These are phyloP conservation scores for Trachurus trachurus DNA, from an alignment of 2,797 vertebrate species.

Conservation along the genomic window DNA sequence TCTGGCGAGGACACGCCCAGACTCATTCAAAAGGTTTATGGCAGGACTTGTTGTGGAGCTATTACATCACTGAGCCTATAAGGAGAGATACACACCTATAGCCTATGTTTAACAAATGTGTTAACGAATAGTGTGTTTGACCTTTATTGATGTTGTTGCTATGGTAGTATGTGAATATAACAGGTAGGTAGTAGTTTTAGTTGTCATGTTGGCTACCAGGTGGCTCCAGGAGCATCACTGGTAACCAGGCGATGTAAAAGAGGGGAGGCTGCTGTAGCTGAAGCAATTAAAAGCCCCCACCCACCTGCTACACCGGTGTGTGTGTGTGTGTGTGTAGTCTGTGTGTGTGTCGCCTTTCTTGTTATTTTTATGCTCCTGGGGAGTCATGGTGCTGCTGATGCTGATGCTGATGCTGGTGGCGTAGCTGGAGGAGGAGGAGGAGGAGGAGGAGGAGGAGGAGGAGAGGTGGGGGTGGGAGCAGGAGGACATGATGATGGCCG, in stretches of 20 bases:
- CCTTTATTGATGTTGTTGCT: too few species aligned
- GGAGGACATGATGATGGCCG: conserved; percentile 15
- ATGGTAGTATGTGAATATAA: too few species aligned
- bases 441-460: too few species aligned
- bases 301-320: conserved; percentile 16
- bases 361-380: neutral
- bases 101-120: too few species aligned
- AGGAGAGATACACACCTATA: too few species aligned
- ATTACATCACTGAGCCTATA: conserved; percentile 1
- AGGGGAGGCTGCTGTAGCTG: conserved; percentile 4
- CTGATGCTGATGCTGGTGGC: conserved; percentile 20
- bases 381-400: conserved; percentile 17
- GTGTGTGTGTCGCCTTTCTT: neutral
- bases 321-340: neutral
- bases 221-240: conserved; percentile 24
- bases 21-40: conserved; percentile 23
- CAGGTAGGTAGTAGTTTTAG: too few species aligned
- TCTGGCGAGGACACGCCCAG: conserved; percentile 81
- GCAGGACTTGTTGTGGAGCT: conserved; percentile 1
- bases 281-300: conserved; percentile 9
- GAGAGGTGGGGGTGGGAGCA: too few species aligned
- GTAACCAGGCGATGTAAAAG: conserved; percentile 28
- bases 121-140: neutral
- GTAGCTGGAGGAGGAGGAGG: neutral
- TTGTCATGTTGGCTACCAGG: neutral